A percentile compares a stretch with the other conserved stretches of the same genome.
Conservation (phyloP, 1,140 invertebrate genomes). For the Macrobrachium rosenbergii region DNA sequence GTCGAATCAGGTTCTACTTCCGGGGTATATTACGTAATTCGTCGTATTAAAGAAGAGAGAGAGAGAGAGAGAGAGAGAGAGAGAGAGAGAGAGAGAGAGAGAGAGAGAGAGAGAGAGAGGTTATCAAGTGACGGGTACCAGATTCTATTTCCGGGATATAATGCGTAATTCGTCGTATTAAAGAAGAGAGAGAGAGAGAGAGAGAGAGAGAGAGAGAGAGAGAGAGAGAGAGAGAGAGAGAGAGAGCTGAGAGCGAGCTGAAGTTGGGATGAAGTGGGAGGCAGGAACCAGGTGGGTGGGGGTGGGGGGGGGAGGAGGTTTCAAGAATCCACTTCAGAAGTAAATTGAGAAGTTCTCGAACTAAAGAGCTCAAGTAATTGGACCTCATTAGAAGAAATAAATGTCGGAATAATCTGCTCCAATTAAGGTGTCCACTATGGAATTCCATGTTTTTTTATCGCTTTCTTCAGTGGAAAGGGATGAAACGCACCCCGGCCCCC, state of each 20-base stretch:
- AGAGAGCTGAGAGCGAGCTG: background rate
- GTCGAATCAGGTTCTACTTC: background rate
- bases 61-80: conserved; percentile 8
- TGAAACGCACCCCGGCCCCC: too few species aligned
- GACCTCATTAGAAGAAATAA: too few species aligned
- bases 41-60: background rate
- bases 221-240: conserved; percentile 8
- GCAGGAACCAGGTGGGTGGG: too few species aligned
- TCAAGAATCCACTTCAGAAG: too few species aligned
- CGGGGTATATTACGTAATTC: background rate
- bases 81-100: background rate
- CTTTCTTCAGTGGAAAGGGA: too few species aligned
- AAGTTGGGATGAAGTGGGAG: background rate
- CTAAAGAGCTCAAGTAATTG: too few species aligned
- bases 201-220: conserved; percentile 10
- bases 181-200: background rate
- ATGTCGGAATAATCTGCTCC: too few species aligned
- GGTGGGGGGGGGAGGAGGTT: too few species aligned
- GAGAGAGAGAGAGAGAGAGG: conserved; percentile 34
- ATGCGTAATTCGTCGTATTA: background rate
- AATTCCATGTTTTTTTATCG: too few species aligned
- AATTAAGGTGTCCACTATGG: too few species aligned
- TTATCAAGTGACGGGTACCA: too few species aligned
- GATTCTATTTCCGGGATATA: background rate
- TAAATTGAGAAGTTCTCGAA: too few species aligned